Conservation (phyloP, 2,888 invertebrate species). For the Meghimatium bilineatum region DNA sequence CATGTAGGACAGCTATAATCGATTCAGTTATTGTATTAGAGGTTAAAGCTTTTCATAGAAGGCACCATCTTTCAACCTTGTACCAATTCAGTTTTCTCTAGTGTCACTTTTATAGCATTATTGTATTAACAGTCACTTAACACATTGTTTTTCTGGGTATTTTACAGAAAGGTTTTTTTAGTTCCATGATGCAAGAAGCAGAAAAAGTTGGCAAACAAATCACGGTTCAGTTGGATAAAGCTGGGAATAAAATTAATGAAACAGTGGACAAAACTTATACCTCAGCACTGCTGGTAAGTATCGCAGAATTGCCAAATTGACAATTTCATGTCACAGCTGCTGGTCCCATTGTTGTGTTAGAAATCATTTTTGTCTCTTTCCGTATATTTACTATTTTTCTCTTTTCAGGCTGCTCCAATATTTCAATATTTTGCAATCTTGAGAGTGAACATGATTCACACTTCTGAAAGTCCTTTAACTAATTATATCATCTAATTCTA, state of each 20-base stretch:
- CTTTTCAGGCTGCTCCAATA: too few species aligned
- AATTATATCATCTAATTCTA: too few species aligned
- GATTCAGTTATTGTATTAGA: too few species aligned
- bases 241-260: constrained; percentile 59
- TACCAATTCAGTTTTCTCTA: too few species aligned
- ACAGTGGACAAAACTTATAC: constrained; percentile 53
- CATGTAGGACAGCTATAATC: too few species aligned
- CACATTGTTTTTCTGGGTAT: neutral
- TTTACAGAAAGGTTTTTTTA: constrained; percentile 63
- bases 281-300: constrained; percentile 36
- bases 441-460: too few species aligned
- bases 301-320: too few species aligned
- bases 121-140: too few species aligned
- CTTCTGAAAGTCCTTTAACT: too few species aligned
- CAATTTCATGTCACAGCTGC: neutral
- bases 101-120: too few species aligned
- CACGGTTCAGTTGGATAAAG: constrained; percentile 60
- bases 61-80: too few species aligned
- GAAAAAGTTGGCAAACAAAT: constrained; percentile 61
- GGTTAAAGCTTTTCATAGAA: too few species aligned
- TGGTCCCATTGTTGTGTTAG: neutral
- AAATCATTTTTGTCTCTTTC: neutral
- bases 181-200: constrained; percentile 62
- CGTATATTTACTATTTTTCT: neutral
- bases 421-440: neutral